Percentiles rank a stretch among this genome's conserved stretches.
phyloP scores from a whole-genome alignment of 2,113 vertebrate species.

The Galemys pyrenaicus region DNA sequence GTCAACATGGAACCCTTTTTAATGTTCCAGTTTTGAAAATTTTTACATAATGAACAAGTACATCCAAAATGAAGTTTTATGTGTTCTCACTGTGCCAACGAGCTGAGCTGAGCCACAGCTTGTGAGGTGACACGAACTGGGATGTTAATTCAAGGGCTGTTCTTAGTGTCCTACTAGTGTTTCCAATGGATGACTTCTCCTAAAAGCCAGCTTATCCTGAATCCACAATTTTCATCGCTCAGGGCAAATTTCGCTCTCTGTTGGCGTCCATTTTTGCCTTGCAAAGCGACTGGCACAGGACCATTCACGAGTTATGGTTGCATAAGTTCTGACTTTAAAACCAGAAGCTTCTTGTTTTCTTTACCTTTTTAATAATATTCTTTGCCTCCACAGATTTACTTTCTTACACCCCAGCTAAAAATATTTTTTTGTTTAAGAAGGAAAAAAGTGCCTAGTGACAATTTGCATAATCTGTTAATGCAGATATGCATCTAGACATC shows the following conservation, averaged over 20 bases:
- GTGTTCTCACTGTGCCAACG: neutral
- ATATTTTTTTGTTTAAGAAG: slow-evolving; percentile 84
- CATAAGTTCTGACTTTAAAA: slow-evolving; percentile 70
- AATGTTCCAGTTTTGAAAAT: neutral
- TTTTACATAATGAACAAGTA: neutral
- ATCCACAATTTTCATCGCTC: neutral
- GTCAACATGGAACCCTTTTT: neutral
- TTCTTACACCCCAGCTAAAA: slow-evolving; percentile 81
- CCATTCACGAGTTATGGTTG: slow-evolving; percentile 63
- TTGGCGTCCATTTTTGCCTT: slow-evolving; percentile 57
- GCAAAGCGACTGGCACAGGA: slow-evolving; percentile 54
- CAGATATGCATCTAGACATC: slow-evolving; percentile 86
- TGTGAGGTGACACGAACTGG: neutral
- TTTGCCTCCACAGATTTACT: slow-evolving; percentile 79
- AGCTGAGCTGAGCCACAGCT: rapidly evolving
- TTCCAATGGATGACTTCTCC: neutral
- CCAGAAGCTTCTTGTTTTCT: slow-evolving; percentile 67
- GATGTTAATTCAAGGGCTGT: neutral
- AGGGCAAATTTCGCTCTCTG: neutral
- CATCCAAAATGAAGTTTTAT: neutral
- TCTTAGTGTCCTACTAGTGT: neutral
- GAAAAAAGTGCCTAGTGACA: slow-evolving; percentile 63
- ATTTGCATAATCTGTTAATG: slow-evolving; percentile 88
- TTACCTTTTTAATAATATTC: slow-evolving; percentile 49
- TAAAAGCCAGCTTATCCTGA: neutral